These are phyloP conservation scores for Papilio gigon DNA, from an alignment of 2,888 invertebrate species.

Conservation along the genomic window DNA sequence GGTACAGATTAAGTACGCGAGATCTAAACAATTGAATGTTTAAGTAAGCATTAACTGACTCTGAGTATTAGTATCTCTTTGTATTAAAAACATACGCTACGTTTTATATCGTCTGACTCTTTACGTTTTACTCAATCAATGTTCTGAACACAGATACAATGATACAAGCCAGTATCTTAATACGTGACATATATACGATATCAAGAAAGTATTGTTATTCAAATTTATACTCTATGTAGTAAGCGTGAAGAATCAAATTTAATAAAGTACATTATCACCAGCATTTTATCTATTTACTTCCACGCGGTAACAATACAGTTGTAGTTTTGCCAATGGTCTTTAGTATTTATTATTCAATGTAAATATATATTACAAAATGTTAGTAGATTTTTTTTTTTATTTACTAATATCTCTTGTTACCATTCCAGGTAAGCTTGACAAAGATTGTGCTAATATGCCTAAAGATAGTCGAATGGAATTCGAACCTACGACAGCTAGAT, in stretches of 20 bases:
- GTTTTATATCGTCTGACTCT: conserved; percentile 18
- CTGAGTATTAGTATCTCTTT: neutral
- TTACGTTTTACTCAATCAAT: conserved; percentile 15
- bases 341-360: neutral
- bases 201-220: neutral
- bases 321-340: neutral
- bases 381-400: too few relatives aligned
- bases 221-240: neutral
- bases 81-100: neutral
- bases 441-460: too few relatives aligned
- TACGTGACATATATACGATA: conserved; percentile 29
- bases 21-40: neutral
- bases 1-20: neutral
- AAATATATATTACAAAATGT: too few relatives aligned
- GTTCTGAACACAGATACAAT: conserved; percentile 32
- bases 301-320: neutral
- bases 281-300: neutral
- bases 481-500: too few relatives aligned
- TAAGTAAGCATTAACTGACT: neutral
- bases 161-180: conserved; percentile 3
- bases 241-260: neutral
- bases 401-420: too few relatives aligned
- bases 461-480: too few relatives aligned
- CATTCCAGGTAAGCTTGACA: too few relatives aligned
- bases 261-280: too few relatives aligned